Base-by-base conservation (phyloP, 2,113 vertebrate species). In the Colossoma macropomum region DNA sequence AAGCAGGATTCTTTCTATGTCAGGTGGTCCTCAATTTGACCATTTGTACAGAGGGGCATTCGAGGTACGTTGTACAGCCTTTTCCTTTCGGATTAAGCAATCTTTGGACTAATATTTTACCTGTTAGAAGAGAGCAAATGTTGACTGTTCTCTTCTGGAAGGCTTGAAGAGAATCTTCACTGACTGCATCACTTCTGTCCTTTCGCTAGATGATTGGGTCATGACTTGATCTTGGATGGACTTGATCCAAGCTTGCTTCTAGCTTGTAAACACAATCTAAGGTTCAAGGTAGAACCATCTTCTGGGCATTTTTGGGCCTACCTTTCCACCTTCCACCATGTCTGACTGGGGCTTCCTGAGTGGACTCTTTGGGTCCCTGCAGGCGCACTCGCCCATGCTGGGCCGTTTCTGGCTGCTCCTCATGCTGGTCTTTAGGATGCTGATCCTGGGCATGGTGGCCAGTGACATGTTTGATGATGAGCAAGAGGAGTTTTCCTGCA, bases 331-430 rank as follows among this genome's bases (percentile, higher is more conserved):
- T 0, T 72, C 27, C 66, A 62, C 16, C 92, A 98, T 98, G 97
- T 95, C 94, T 0, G 97, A 97, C 86, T 97, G 96, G 97, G 90
- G 92, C 62, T 96, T 97, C 89, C 93, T 98, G 30, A 88, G 95
- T 16, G 94, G 92, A 0, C 91, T 97, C 87, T 95, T 98, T 50
- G 94, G 95, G 2, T 92, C 88, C 3, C 95, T 99, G 84, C 95
- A 97, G 92, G 91, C 88, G 60, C 95, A 96, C 84, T 97, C 96
- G 13, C 95, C 97, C 27, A 94, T 98, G 94, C 94, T 97, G 68
- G 97, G 97, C 0, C 95, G 97, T 2, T 94, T 98, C 90, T 98
- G 97, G 97, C 95, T 98, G 84, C 89, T 96, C 69, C 92, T 97
- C 87, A 96, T 97, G 96, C 92, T 98, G 0, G 94, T 98, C 34